Base-by-base conservation (phyloP, 2,113 vertebrate species). In the Hydrolagus affinis region DNA sequence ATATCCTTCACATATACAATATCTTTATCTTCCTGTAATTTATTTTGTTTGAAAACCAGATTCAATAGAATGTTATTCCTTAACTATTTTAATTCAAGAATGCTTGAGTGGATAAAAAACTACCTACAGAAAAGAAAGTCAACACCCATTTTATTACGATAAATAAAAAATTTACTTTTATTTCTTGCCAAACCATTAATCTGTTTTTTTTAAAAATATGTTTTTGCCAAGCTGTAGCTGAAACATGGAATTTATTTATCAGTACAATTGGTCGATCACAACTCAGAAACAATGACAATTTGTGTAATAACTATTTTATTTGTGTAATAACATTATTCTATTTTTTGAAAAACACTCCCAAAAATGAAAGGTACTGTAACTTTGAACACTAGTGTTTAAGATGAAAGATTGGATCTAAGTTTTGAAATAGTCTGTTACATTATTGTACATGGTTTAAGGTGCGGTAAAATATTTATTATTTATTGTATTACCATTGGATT, bases 1-100 rank as follows among this genome's bases (percentile, higher is more conserved):
- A 64, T 66, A 68, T 74, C 72, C 19, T 23, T 83, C 59, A 83
- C 28, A n/a, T 68, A 25, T 28, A 83, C 23, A 64, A 25, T 64
- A 68, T 68, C 78, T 25, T 64, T 62, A 64, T 83, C 62, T 68
- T 66, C 60, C 78, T 83, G 62, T 68, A 62, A 66, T 23, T 28
- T 66, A 23, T 83, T 66, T 83, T 21, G 60, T 83, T 83, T 83
- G 60, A 83, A 83, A 14, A 68, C 60, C 17, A 83, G 78, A 83
- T 21, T 83, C 62, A 83, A 30, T 32, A 28, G 30, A 59, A 66
- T 56, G 62, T 83, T 64, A 83, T 66, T 9, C 30, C 28, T 2
- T 19, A 44, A 10, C 2, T 28, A 66, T 66, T 83, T 68, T 66
- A 83, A 83, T 68, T 64, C 66, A 30, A 8, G 66, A 32, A 83